Conservation (phyloP, 2,888 invertebrate genomes). For the Calliphora vomitoria region DNA sequence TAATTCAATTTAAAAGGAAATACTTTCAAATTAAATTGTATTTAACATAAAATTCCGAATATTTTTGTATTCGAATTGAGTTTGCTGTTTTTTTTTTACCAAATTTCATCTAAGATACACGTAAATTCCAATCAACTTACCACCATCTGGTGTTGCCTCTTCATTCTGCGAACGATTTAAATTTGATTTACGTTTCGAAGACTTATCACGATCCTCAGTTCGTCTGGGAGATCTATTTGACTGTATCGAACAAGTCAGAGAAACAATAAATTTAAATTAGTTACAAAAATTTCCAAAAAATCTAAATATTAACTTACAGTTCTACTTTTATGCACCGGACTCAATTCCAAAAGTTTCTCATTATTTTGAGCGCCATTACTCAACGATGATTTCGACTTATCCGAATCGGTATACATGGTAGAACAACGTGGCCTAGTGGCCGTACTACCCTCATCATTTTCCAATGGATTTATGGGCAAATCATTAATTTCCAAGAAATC, state of each 20-base stretch:
- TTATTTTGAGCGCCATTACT: conserved; percentile 48
- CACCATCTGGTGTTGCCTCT: conserved; percentile 83
- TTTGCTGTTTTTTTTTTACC: too few species aligned
- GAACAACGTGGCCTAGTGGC: conserved; percentile 79
- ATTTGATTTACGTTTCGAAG: conserved; percentile 88
- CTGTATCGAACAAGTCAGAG: conserved; percentile 75
- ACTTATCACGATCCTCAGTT: conserved; percentile 87
- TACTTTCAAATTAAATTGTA: too few species aligned
- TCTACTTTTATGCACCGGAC: conserved; percentile 80
- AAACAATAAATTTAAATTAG: conserved; percentile 9
- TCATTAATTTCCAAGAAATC: conserved; percentile 70
- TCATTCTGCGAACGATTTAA: conserved; percentile 86
- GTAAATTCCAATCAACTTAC: conserved; percentile 78
- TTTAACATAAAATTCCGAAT: too few species aligned
- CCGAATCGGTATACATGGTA: conserved; percentile 79
- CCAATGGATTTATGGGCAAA: conserved; percentile 52
- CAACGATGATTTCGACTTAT: conserved; percentile 45
- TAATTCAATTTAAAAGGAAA: too few species aligned
- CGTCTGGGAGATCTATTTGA: conserved; percentile 82
- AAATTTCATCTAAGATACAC: too few species aligned
- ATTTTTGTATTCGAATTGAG: too few species aligned
- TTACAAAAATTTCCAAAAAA: neutral
- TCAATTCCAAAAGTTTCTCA: conserved; percentile 77
- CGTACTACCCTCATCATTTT: conserved; percentile 58
- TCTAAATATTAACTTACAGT: conserved; percentile 77